A percentile compares a stretch with the other conserved stretches of the same genome.
phyloP scores from a whole-genome alignment of 2,797 vertebrate genomes.

The Rhinichthys osculus region DNA sequence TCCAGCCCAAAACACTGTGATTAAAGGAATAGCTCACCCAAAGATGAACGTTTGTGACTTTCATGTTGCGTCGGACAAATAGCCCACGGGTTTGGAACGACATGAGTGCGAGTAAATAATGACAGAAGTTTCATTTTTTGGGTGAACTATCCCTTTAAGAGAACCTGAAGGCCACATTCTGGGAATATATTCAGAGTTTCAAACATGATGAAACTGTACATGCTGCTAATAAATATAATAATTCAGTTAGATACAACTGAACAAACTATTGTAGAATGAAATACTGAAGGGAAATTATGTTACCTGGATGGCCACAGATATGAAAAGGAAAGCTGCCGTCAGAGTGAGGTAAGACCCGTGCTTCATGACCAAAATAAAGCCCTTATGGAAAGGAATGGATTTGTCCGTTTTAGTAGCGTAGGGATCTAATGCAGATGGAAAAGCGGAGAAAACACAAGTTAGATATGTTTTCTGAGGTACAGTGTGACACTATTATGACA shows the following conservation, averaged over 20 bases:
- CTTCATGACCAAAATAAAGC: constrained; percentile 87
- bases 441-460: background rate
- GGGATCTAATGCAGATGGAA: constrained; percentile 77
- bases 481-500: background rate
- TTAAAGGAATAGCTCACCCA: constrained; percentile 3
- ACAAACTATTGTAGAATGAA: constrained; percentile 6
- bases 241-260: background rate
- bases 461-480: background rate
- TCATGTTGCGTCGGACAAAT: background rate
- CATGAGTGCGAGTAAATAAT: background rate
- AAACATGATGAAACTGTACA: background rate
- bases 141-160: background rate
- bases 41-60: background rate
- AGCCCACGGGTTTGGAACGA: background rate
- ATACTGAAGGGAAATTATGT: constrained; percentile 54
- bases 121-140: background rate
- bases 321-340: constrained; percentile 92
- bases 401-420: constrained; percentile 82
- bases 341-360: constrained; percentile 91
- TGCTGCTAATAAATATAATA: background rate
- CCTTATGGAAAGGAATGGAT: constrained; percentile 85
- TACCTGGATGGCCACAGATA: constrained; percentile 96
- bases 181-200: background rate
- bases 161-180: background rate
- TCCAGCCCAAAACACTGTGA: background rate